Conservation (phyloP, 1,140 invertebrate species). For the Drosophila gunungcola region DNA sequence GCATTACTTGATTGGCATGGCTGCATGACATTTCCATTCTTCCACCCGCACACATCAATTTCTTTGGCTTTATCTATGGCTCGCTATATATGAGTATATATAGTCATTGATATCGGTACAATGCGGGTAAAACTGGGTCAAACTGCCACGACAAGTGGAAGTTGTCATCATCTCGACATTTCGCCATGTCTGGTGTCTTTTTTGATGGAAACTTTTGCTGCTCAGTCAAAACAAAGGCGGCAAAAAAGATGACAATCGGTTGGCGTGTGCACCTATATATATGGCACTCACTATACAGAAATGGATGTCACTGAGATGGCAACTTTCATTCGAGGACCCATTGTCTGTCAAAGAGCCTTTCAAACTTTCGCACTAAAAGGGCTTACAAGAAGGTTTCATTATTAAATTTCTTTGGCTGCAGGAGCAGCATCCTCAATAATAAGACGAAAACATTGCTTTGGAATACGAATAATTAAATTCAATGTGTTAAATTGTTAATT, state of each 20-base stretch:
- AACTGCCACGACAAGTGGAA: constrained; percentile 18
- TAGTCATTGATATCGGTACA: constrained; percentile 42
- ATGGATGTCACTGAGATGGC: constrained; percentile 33
- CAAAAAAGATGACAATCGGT: constrained; percentile 18
- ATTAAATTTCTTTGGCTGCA: not conserved
- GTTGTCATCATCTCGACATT: constrained; percentile 19
- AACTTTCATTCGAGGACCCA: constrained; percentile 32
- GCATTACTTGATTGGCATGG: constrained; percentile 79
- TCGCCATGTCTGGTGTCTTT: constrained; percentile 34
- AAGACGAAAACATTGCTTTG: too few species aligned
- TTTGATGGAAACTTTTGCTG: constrained; percentile 38
- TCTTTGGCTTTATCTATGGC: not conserved
- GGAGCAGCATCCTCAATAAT: not conserved
- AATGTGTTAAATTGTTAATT: too few species aligned
- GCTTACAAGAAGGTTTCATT: constrained; percentile 11
- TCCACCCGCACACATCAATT: constrained; percentile 1
- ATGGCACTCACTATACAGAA: constrained; percentile 7
- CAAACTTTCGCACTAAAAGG: constrained; percentile 14
- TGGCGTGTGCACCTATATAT: constrained; percentile 6
- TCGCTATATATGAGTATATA: constrained; percentile 1
- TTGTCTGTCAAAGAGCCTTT: constrained; percentile 29
- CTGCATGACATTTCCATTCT: constrained; percentile 58
- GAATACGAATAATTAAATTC: too few species aligned
- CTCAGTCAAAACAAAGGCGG: constrained; percentile 43
- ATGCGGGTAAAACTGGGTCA: constrained; percentile 43